Evolutionary conservation across 2,797 vertebrate genomes (phyloP).

Genomic region (Fundulus diaphanus): DNA sequence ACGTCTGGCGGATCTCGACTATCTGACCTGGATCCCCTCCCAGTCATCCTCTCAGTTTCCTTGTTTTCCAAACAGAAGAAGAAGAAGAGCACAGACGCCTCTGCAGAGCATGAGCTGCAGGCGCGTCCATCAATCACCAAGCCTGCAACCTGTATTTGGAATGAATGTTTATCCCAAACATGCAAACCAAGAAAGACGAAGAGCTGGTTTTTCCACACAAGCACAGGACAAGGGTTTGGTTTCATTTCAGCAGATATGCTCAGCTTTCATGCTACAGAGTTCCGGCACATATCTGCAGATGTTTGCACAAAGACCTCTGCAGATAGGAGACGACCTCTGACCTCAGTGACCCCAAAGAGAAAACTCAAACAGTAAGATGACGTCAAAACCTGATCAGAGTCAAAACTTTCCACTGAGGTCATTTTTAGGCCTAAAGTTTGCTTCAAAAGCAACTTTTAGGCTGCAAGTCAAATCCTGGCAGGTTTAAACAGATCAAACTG

Average conservation of each 20-base stretch:
- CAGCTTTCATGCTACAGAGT: too few relatives aligned
- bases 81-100: too few relatives aligned
- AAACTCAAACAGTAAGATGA: background rate
- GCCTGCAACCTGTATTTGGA: background rate
- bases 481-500: background rate
- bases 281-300: too few relatives aligned
- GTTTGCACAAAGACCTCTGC: background rate
- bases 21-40: background rate
- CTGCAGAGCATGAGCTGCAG: background rate
- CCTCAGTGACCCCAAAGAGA: background rate
- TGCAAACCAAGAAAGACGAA: background rate
- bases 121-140: background rate
- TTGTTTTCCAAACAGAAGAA: too few relatives aligned
- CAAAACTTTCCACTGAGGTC: background rate
- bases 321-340: background rate
- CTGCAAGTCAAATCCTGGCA: background rate
- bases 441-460: too few relatives aligned
- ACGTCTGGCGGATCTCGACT: background rate
- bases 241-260: too few relatives aligned
- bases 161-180: background rate
- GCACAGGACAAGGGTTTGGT: too few relatives aligned
- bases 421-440: too few relatives aligned
- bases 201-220: background rate
- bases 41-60: background rate
- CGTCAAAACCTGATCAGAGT: background rate